phyloP scores from a whole-genome alignment of 2,797 vertebrate species.

The Helostoma temminkii region DNA sequence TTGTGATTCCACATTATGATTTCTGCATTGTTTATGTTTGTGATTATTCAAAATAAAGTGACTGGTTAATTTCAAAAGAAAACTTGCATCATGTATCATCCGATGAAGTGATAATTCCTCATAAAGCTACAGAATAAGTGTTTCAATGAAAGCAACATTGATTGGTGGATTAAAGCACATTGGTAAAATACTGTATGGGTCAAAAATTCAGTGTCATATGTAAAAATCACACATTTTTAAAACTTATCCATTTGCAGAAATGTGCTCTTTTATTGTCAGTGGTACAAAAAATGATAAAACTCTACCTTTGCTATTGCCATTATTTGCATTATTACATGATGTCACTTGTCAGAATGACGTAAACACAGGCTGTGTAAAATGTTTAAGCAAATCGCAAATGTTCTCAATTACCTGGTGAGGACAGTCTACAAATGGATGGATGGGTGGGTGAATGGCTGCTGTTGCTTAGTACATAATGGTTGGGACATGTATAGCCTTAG shows the following conservation, averaged over 20 bases:
- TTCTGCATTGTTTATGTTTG: background rate
- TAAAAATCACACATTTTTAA: background rate
- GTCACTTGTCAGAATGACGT: conserved; percentile 10
- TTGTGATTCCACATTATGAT: background rate
- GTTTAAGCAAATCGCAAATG: conserved; percentile 5
- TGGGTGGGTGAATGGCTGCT: conserved; percentile 16
- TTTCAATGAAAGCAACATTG: too few species aligned
- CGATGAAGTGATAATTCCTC: background rate
- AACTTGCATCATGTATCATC: background rate
- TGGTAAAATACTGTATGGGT: background rate
- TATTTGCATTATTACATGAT: background rate
- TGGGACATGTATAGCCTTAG: conserved; percentile 1
- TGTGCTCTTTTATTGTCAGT: background rate
- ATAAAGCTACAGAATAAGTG: too few species aligned
- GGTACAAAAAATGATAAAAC: background rate
- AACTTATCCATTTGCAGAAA: background rate
- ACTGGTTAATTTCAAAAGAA: background rate
- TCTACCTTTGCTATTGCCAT: conserved; percentile 2
- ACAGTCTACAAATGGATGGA: conserved; percentile 26
- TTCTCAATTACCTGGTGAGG: conserved; percentile 14
- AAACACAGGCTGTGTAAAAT: conserved; percentile 1
- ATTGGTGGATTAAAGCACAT: too few species aligned
- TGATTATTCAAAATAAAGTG: background rate
- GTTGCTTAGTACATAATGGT: conserved; percentile 24
- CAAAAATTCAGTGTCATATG: background rate